These are phyloP conservation scores for Harpagus bidentatus DNA, from an alignment of 2,113 vertebrate genomes.

Conservation along the genomic window DNA sequence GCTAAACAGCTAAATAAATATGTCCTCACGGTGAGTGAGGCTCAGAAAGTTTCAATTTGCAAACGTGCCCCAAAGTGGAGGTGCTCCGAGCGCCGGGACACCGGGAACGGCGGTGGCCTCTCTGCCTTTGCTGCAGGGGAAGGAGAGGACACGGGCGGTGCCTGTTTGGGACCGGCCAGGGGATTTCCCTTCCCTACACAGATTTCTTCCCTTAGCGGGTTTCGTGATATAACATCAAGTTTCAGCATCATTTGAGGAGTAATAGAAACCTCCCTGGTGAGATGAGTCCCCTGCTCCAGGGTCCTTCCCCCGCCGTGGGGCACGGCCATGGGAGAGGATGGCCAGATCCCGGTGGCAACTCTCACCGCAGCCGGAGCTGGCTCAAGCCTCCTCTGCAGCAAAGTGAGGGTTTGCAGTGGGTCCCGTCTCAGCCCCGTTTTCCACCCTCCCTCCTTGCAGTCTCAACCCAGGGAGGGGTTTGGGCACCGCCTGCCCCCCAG, in stretches of 20 bases:
- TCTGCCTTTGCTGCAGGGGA: not conserved
- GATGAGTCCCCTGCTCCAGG: not conserved
- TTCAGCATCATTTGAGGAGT: not conserved
- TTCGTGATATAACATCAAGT: not conserved
- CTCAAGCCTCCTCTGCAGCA: not conserved
- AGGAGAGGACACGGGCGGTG: not conserved
- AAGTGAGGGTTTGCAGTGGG: not conserved
- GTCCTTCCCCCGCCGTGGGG: fast-evolving
- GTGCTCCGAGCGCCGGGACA: fast-evolving
- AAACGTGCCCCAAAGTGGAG: fast-evolving
- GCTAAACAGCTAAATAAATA: not conserved
- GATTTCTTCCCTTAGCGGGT: not conserved
- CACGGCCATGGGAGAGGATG: fast-evolving
- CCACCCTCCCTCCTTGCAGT: fast-evolving
- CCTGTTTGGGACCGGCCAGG: fast-evolving
- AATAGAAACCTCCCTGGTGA: not conserved
- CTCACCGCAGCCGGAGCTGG: not conserved
- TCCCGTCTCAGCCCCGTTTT: not conserved
- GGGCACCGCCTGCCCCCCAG: fast-evolving
- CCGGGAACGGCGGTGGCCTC: fast-evolving
- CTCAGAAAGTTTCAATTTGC: not conserved
- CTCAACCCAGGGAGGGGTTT: not conserved
- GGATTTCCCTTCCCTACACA: conserved; percentile 19
- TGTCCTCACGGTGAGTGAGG: fast-evolving
- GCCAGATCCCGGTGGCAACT: not conserved